Evolutionary conservation across 2,113 vertebrate genomes (phyloP).

Genomic region (Bombycilla garrulus): DNA sequence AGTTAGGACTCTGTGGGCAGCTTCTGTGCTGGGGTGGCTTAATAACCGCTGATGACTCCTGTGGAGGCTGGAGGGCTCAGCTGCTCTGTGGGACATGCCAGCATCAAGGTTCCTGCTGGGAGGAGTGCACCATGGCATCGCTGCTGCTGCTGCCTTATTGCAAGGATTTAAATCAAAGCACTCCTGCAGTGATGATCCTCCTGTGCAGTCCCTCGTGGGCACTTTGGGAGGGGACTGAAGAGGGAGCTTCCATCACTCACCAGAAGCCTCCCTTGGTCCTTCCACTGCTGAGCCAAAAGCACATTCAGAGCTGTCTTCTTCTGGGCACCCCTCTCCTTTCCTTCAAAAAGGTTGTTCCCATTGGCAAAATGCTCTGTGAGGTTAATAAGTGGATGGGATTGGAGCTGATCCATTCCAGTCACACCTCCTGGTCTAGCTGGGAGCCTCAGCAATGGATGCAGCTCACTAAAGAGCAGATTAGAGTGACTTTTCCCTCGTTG

Average conservation of each 20-base stretch:
- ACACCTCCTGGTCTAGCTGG: not conserved
- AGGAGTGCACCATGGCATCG: not conserved
- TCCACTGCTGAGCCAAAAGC: not conserved
- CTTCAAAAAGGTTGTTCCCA: not conserved
- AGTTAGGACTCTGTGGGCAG: not conserved
- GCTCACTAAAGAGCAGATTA: slow-evolving; percentile 30
- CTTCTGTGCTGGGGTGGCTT: not conserved
- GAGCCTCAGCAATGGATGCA: slow-evolving; percentile 27
- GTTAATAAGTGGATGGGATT: not conserved
- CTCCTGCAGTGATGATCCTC: not conserved
- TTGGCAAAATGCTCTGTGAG: not conserved
- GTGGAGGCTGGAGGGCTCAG: not conserved
- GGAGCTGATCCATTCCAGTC: slow-evolving; percentile 40
- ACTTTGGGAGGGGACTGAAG: not conserved
- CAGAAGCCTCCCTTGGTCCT: not conserved
- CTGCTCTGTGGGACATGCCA: not conserved
- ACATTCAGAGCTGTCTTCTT: not conserved
- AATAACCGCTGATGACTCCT: not conserved
- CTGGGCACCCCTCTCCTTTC: not conserved
- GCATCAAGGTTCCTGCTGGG: not conserved
- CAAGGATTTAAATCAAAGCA: not conserved
- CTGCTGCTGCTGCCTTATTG: not conserved
- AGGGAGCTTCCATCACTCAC: not conserved
- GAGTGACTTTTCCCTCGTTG: not conserved
- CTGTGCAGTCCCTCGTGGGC: fast-evolving